Conservation (phyloP, 2,797 vertebrate species). For the Emys orbicularis region DNA sequence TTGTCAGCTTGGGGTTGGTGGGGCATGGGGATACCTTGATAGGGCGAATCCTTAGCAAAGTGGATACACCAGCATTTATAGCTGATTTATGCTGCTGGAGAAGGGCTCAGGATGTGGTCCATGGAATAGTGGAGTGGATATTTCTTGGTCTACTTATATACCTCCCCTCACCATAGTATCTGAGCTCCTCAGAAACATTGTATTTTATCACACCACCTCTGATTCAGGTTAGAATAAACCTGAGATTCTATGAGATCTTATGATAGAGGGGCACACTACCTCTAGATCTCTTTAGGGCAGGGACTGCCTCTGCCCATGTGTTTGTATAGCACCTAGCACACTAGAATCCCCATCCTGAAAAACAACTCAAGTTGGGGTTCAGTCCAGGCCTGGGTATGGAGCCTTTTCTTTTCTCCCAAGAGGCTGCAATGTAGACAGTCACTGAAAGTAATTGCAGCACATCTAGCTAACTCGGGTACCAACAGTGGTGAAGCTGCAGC, state of each 20-base stretch:
- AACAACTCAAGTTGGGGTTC: fast-evolving
- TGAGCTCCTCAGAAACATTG: background rate
- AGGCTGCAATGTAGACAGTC: too few species aligned
- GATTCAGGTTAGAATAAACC: background rate
- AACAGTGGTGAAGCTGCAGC: background rate
- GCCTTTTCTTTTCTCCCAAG: background rate
- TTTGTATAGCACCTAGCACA: background rate
- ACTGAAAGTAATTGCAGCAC: background rate
- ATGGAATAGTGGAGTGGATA: constrained; percentile 61
- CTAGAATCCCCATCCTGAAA: fast-evolving
- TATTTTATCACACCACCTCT: background rate
- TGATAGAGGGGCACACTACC: background rate
- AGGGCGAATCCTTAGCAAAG: constrained; percentile 60
- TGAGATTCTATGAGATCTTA: background rate
- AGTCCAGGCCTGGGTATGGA: fast-evolving
- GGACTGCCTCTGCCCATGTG: background rate
- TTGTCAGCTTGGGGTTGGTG: constrained; percentile 44
- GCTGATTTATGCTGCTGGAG: constrained; percentile 53
- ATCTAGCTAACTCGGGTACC: background rate
- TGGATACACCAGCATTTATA: constrained; percentile 47
- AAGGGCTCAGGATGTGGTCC: constrained; percentile 25
- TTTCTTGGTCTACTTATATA: constrained; percentile 62
- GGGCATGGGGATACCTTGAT: constrained; percentile 9
- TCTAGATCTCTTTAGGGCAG: background rate
- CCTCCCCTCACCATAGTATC: constrained; percentile 7